Evolutionary conservation across 1,140 invertebrate species (phyloP).

Genomic region (Helicoverpa armigera): DNA sequence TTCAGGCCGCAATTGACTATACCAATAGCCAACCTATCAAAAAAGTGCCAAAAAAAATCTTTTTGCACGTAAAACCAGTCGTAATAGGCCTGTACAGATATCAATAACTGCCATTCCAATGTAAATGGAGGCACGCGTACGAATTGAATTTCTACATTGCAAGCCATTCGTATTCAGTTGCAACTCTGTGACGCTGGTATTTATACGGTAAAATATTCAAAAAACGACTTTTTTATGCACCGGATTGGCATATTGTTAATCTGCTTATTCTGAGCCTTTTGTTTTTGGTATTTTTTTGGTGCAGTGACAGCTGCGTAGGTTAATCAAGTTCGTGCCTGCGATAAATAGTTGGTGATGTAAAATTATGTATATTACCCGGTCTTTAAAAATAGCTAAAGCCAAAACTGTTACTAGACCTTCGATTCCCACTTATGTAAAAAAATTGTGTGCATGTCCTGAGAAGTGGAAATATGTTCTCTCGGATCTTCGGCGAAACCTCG

Average conservation of each 20-base stretch:
- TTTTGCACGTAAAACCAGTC: not conserved
- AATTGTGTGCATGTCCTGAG: no score
- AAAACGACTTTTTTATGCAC: conserved; percentile 2
- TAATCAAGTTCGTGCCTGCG: no score
- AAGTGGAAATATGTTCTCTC: no score
- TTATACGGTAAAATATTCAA: conserved; percentile 19
- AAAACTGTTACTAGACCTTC: no score
- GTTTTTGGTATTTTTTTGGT: not conserved
- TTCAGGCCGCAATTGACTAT: no score
- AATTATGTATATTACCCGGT: no score
- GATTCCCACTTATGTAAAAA: no score
- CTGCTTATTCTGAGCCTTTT: not conserved
- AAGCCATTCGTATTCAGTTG: conserved; percentile 12
- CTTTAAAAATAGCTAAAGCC: no score
- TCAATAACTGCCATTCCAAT: conserved; percentile 29
- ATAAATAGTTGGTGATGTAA: no score
- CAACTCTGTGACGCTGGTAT: not conserved
- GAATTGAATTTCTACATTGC: conserved; percentile 26
- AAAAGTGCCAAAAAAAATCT: not conserved
- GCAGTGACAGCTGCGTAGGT: no score
- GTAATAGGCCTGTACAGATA: conserved; percentile 1
- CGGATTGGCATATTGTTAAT: conserved; percentile 12
- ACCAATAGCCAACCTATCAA: not conserved
- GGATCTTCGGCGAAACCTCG: no score
- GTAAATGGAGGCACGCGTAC: conserved; percentile 22